Evolutionary conservation across 2,888 invertebrate species (phyloP), one percentile per base, ranked within the genome.

Genomic region (Muscina levida): DNA sequence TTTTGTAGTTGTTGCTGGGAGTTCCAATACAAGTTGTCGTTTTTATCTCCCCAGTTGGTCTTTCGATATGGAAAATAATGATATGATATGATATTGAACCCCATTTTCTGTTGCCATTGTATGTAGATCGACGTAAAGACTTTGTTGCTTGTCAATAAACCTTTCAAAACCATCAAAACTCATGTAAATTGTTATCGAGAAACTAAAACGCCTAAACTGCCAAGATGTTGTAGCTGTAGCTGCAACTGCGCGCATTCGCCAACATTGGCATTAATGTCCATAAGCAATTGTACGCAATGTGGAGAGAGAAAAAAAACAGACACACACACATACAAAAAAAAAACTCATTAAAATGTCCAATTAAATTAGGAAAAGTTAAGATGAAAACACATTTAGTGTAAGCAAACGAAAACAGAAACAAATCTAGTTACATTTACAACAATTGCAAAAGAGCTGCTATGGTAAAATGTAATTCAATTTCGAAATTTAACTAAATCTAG

Each of bases 121-220:
- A 42, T 59, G 56, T 72, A 24, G 71, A n/a, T n/a, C n/a, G n/a
- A n/a, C n/a, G n/a, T n/a, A n/a, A n/a, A 72, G 51, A 53, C 62
- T 59, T 17, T 72, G 67, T 74, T 79, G 67, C 72, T 66, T 42
- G 11, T 46, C 68, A 72, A 80, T 66, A 72, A 77, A 80, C 80
- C 81, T 81, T 77, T 77, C 77, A 85, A 85, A 79, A 77, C 86
- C 84, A 84, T 84, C 84, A 82, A 86, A 85, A 85, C 84, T 85
- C 84, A 86, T 85, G 86, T 85, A 85, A 83, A 83, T 83, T 75
- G 82, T 83, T 85, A 85, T 84, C 86, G 80, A 37, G 77, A 67
- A 42, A 62, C 79, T 31, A 84, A 84, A 81, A 84, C 88, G 87
- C 86, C 86, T 83, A 86, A 85, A 86, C 88, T 85, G 85, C 81